Evolutionary conservation across 2,113 vertebrate genomes (phyloP).

Genomic region (Nothocercus nigrocapillus): DNA sequence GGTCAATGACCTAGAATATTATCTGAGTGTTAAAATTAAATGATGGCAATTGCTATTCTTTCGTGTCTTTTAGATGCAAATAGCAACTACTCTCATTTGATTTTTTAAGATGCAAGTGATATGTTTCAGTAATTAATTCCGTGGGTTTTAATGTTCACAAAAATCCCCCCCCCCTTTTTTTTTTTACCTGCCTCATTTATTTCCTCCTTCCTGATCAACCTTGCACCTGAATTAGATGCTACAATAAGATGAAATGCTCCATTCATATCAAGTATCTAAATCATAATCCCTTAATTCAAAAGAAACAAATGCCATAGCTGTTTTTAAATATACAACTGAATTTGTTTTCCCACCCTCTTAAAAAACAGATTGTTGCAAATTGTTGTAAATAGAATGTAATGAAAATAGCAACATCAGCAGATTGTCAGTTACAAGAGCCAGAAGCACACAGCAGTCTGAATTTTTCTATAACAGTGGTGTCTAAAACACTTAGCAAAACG

Average conservation of each 20-base stretch:
- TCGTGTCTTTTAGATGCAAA: background rate
- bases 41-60: conserved; percentile 25
- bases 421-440: conserved; percentile 43
- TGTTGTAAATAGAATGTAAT: conserved; percentile 16
- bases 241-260: background rate
- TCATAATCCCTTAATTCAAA: background rate
- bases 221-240: background rate
- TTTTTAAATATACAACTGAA: background rate
- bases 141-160: background rate
- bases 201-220: background rate
- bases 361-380: conserved; percentile 8
- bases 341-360: background rate
- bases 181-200: background rate
- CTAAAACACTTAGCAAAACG: conserved; percentile 28
- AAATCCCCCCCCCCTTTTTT: background rate
- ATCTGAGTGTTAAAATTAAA: conserved; percentile 37
- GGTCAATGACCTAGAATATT: conserved; percentile 66
- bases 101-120: background rate
- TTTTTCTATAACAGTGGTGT: background rate
- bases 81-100: background rate
- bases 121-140: background rate
- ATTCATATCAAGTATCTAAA: background rate
- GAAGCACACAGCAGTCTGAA: conserved; percentile 20
- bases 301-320: background rate
- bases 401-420: conserved; percentile 54